A percentile compares a stretch with the other conserved stretches of the same genome.
Conservation (phyloP, 2,888 invertebrate genomes). For the Troides oblongomaculatus region DNA sequence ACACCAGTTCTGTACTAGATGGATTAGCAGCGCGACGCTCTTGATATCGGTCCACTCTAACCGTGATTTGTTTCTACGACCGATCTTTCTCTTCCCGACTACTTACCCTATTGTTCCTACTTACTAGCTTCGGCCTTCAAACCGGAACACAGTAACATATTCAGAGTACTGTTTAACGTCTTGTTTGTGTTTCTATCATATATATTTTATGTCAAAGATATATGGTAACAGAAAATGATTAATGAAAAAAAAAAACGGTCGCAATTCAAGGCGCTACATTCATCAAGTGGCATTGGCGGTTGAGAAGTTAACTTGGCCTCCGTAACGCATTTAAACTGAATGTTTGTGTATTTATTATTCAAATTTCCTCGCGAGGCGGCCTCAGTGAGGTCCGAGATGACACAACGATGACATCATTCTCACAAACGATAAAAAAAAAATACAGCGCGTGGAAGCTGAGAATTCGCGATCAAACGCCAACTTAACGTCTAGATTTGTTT, state of each 20-base stretch:
- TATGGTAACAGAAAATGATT: too few relatives aligned
- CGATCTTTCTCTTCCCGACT: too few relatives aligned
- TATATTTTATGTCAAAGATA: too few relatives aligned
- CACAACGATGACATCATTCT: slow-evolving; percentile 41
- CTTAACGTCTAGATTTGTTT: background rate
- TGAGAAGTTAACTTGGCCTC: background rate
- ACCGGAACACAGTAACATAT: too few relatives aligned
- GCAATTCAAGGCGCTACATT: slow-evolving; percentile 1
- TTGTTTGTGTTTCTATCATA: too few relatives aligned
- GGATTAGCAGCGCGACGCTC: too few relatives aligned
- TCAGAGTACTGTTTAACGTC: too few relatives aligned
- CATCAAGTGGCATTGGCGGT: slow-evolving; percentile 7
- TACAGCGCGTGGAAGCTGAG: slow-evolving; percentile 1
- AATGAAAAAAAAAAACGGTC: background rate
- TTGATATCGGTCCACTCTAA: too few relatives aligned
- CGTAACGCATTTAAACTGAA: slow-evolving; percentile 6
- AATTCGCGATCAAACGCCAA: slow-evolving; percentile 17
- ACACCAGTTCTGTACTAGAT: too few relatives aligned
- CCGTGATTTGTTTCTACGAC: too few relatives aligned
- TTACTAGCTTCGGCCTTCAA: too few relatives aligned
- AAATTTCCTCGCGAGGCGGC: slow-evolving; percentile 35
- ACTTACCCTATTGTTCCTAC: too few relatives aligned
- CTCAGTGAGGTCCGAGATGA: slow-evolving; percentile 37
- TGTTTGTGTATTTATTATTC: slow-evolving; percentile 37
- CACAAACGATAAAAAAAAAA: slow-evolving; percentile 14